phyloP scores from a whole-genome alignment of 30 jellyfish, hydroid and myxozoan species.

The Aurelia sp. region DNA sequence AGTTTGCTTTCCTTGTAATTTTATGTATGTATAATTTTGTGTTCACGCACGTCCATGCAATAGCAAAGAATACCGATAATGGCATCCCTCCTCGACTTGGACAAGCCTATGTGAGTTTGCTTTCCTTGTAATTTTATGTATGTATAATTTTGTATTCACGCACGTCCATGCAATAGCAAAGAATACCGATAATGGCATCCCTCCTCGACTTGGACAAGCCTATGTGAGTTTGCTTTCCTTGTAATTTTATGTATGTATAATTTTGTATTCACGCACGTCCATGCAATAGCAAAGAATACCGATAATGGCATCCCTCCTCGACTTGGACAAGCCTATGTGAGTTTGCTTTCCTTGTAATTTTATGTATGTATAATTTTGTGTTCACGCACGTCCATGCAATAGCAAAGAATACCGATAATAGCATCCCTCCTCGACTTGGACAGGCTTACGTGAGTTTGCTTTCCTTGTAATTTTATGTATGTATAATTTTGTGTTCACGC shows the following conservation, averaged over 20 bases:
- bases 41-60: no score
- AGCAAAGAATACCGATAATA: no score
- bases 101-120: conserved; percentile 65
- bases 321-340: conserved; percentile 81
- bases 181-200: conserved; percentile 89
- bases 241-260: not conserved
- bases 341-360: not conserved
- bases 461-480: not conserved
- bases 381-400: no score
- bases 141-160: no score
- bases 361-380: not conserved
- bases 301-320: conserved; percentile 90
- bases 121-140: not conserved
- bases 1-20: not conserved
- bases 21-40: not conserved
- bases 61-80: no score
- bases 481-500: no score
- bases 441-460: conserved; percentile 65
- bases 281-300: no score
- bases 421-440: conserved; percentile 83
- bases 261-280: no score
- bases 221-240: conserved; percentile 29
- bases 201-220: conserved; percentile 88
- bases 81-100: conserved; percentile 89
- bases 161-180: no score